These are phyloP conservation scores for Zoanthus sansibaricus DNA, from an alignment of 92 coral and sea anemone genomes.

Conservation along the genomic window DNA sequence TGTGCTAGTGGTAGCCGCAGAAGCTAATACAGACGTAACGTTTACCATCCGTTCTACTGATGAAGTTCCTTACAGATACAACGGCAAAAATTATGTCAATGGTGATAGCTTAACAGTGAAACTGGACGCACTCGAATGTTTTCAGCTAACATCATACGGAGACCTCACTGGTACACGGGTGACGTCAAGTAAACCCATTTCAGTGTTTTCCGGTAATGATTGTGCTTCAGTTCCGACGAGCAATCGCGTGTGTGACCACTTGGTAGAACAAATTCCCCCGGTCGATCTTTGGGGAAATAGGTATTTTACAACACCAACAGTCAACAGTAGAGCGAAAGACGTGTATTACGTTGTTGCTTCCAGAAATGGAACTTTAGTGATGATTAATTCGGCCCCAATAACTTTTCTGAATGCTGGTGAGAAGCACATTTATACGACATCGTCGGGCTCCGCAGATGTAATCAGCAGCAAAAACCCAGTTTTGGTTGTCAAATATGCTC, in stretches of 20 bases:
- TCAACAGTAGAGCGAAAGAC: constrained; percentile 64
- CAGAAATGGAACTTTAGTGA: constrained; percentile 62
- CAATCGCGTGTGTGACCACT: constrained; percentile 70
- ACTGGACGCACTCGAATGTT: constrained; percentile 66
- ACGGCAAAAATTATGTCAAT: not conserved
- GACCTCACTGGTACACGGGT: constrained; percentile 82
- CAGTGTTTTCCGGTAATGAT: constrained; percentile 90
- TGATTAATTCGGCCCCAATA: constrained; percentile 58
- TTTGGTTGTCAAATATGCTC: constrained; percentile 80
- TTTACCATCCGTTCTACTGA: constrained; percentile 37
- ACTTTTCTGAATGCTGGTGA: too few species aligned
- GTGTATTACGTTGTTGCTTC: constrained; percentile 80
- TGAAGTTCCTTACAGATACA: not conserved
- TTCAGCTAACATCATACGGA: constrained; percentile 58
- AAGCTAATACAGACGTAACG: constrained; percentile 63
- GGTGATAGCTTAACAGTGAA: constrained; percentile 63
- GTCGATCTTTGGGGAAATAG: constrained; percentile 73
- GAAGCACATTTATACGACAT: constrained; percentile 43
- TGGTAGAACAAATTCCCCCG: constrained; percentile 90
- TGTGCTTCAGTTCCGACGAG: constrained; percentile 76
- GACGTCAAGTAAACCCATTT: constrained; percentile 72
- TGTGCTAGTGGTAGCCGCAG: constrained; percentile 78
- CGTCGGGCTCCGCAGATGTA: constrained; percentile 49
- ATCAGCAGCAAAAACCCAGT: constrained; percentile 74
- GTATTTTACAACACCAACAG: constrained; percentile 81